phyloP scores from a whole-genome alignment of 2,888 invertebrate species.

The Aspidapion aeneum region DNA sequence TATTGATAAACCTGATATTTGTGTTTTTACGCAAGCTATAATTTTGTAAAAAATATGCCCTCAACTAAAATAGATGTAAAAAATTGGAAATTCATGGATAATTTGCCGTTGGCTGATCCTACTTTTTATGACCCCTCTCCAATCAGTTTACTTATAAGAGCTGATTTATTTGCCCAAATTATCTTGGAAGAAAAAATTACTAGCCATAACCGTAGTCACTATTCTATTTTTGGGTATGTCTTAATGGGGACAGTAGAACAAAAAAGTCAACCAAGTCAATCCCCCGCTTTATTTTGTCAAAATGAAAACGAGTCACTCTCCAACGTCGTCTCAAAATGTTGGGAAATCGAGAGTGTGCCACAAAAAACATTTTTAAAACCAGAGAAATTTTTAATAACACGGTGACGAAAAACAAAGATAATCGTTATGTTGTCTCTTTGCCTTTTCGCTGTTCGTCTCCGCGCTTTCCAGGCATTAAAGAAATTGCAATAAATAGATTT shows the following conservation, averaged over 20 bases:
- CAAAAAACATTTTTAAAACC: not conserved
- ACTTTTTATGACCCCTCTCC: too few species aligned
- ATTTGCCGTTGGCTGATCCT: too few species aligned
- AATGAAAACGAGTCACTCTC: not conserved
- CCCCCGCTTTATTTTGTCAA: not conserved
- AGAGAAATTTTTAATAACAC: not conserved
- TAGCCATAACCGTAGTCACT: not conserved
- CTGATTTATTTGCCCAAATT: too few species aligned
- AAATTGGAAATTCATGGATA: too few species aligned
- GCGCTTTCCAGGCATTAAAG: not conserved
- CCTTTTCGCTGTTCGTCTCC: not conserved
- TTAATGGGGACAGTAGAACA: not conserved
- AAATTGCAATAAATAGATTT: not conserved
- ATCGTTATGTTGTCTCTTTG: not conserved
- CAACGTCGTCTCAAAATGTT: not conserved
- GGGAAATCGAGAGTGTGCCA: not conserved
- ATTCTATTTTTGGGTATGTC: slow-evolving; percentile 2
- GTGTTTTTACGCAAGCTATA: too few species aligned
- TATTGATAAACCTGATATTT: too few species aligned
- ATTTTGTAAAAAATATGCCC: not conserved
- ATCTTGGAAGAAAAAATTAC: not conserved
- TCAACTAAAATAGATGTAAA: not conserved
- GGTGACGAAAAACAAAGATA: not conserved
- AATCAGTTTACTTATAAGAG: not conserved
- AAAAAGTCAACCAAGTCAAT: not conserved